Evolutionary conservation across 2,797 vertebrate species (phyloP).

Genomic region (Acrossocheilus wenchowensis): DNA sequence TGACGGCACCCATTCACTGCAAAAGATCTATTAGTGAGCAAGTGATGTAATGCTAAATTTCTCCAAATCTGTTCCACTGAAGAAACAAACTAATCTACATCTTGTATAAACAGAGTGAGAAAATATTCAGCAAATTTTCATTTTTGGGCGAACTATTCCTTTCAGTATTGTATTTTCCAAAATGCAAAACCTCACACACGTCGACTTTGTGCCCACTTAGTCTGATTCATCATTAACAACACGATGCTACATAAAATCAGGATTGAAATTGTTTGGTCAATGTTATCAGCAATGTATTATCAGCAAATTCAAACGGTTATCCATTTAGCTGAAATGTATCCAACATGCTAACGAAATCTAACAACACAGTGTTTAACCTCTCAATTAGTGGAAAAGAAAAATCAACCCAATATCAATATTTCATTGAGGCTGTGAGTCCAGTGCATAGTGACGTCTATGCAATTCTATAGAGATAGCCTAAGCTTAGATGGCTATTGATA

Average conservation of each 20-base stretch:
- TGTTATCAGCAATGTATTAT: background rate
- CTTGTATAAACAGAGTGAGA: background rate
- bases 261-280: background rate
- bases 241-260: slow-evolving; percentile 25
- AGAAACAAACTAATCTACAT: background rate
- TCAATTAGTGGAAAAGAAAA: background rate
- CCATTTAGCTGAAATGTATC: background rate
- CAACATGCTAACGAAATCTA: slow-evolving; percentile 11
- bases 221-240: slow-evolving; percentile 22
- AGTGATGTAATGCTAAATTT: background rate
- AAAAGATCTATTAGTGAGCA: background rate
- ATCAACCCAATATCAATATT: slow-evolving; percentile 5
- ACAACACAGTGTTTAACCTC: slow-evolving; percentile 31
- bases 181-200: background rate
- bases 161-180: background rate
- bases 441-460: slow-evolving; percentile 1
- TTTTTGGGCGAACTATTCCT: background rate
- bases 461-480: background rate
- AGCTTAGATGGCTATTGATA: background rate
- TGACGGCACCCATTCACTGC: background rate
- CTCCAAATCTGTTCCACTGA: background rate
- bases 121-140: background rate
- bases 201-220: background rate
- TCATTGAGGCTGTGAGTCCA: slow-evolving; percentile 11
- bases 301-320: background rate